phyloP scores from a whole-genome alignment of 2,888 invertebrate species.

The Folsomia candida region DNA sequence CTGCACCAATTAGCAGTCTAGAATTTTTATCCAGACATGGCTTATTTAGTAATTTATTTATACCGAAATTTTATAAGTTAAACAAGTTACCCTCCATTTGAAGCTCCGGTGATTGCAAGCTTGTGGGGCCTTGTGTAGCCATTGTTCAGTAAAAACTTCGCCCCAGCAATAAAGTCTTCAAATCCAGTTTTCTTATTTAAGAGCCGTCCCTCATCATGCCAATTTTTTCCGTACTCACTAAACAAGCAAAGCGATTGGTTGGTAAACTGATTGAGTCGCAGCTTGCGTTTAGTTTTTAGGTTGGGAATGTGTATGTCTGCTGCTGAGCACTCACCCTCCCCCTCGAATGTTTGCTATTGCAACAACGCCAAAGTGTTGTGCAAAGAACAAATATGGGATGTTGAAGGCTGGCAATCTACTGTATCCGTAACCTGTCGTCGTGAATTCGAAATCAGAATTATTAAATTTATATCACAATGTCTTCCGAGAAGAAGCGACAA shows the following conservation, averaged over 20 bases:
- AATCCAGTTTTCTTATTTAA: conserved; percentile 94
- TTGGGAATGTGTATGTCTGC: not conserved
- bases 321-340: conserved; percentile 70
- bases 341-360: conserved; percentile 93
- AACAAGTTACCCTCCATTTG: conserved; percentile 80
- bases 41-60: not conserved
- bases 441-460: conserved; percentile 64
- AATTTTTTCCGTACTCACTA: conserved; percentile 20
- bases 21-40: not conserved
- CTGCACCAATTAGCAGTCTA: conserved; percentile 80
- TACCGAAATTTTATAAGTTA: not conserved
- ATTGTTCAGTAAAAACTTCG: conserved; percentile 76
- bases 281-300: too few species aligned
- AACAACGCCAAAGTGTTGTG: conserved; percentile 77
- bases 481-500: not conserved
- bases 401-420: conserved; percentile 82
- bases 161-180: conserved; percentile 91
- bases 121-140: conserved; percentile 74
- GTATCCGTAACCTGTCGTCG: conserved; percentile 61
- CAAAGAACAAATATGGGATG: conserved; percentile 63
- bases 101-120: conserved; percentile 66
- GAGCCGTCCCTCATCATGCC: conserved; percentile 87
- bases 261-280: too few species aligned
- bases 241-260: not conserved
- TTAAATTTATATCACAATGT: not conserved